A percentile compares a stretch with the other conserved stretches of the same genome.
phyloP scores from a whole-genome alignment of 2,113 vertebrate species.

The Speoplatyrhinus poulsoni region DNA sequence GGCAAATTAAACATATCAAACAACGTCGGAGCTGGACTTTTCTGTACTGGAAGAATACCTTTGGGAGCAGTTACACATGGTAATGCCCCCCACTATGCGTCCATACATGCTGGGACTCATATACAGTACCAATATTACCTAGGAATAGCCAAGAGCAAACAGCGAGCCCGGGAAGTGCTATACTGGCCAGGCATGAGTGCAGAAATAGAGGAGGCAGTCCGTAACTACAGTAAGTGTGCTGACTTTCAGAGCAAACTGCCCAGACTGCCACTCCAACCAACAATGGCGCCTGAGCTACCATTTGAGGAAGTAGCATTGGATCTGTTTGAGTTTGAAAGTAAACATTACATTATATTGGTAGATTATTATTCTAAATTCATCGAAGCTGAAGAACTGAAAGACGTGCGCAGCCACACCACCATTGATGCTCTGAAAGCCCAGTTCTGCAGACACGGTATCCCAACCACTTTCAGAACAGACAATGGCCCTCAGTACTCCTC shows the following conservation, averaged over 20 bases:
- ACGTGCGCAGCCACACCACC: not conserved
- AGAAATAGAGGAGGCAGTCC: constrained; percentile 26
- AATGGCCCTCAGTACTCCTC: too few relatives aligned
- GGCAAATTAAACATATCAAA: too few relatives aligned
- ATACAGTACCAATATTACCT: constrained; percentile 27
- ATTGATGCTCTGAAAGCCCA: constrained; percentile 1
- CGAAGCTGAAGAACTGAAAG: too few relatives aligned
- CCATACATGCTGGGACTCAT: not conserved
- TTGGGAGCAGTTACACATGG: too few relatives aligned
- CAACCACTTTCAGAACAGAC: too few relatives aligned
- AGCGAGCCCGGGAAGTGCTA: constrained; percentile 5
- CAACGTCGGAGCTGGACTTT: too few relatives aligned
- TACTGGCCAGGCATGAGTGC: constrained; percentile 2
- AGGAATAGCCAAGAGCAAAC: constrained; percentile 28
- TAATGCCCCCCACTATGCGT: not conserved
- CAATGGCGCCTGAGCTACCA: not conserved
- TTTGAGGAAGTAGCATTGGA: too few relatives aligned
- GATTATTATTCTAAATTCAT: too few relatives aligned
- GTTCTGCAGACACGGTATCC: too few relatives aligned
- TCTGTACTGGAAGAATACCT: too few relatives aligned
- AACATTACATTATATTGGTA: too few relatives aligned
- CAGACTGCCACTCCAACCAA: constrained; percentile 26
- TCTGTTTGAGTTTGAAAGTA: too few relatives aligned
- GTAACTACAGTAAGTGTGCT: constrained; percentile 28
- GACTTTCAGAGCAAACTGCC: constrained; percentile 19